Percentiles rank a stretch among this genome's conserved stretches.
Evolutionary conservation across 2,797 vertebrate species (phyloP).

Genomic region (Enteromius paludinosus): DNA sequence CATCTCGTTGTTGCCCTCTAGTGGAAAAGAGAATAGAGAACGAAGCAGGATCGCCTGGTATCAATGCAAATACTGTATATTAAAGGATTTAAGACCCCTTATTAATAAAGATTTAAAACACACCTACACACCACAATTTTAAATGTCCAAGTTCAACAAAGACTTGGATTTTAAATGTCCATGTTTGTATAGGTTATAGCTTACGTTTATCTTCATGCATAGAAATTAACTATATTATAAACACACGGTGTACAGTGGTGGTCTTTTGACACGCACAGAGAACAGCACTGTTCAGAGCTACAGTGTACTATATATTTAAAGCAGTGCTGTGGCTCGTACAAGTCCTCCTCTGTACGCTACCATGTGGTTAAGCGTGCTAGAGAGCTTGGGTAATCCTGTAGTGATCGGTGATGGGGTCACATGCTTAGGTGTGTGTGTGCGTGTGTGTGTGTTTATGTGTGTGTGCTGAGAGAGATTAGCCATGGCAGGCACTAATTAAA

Average conservation of each 20-base stretch:
- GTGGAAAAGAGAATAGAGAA: neutral
- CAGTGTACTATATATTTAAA: slow-evolving; percentile 8
- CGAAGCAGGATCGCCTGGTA: neutral
- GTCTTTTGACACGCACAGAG: neutral
- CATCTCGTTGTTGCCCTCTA: slow-evolving; percentile 2
- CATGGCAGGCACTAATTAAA: slow-evolving; percentile 65
- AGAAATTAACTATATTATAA: neutral
- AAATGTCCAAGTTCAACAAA: neutral
- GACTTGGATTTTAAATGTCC: neutral
- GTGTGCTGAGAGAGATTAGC: slow-evolving; percentile 59
- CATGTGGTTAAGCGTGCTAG: slow-evolving; percentile 20
- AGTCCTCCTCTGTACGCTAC: slow-evolving; percentile 43
- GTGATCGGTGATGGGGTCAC: slow-evolving; percentile 54
- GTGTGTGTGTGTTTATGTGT: slow-evolving; percentile 42
- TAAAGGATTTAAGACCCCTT: neutral
- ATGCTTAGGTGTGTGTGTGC: slow-evolving; percentile 51
- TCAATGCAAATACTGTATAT: neutral
- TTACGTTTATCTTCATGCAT: neutral
- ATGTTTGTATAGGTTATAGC: neutral
- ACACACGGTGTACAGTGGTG: neutral
- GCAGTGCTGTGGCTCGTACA: slow-evolving; percentile 23
- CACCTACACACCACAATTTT: neutral
- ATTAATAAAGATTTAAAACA: neutral
- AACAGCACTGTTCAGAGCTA: neutral
- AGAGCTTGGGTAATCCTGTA: slow-evolving; percentile 57